Conservation (phyloP, 1,140 invertebrate species). For the Caerostris darwini region DNA sequence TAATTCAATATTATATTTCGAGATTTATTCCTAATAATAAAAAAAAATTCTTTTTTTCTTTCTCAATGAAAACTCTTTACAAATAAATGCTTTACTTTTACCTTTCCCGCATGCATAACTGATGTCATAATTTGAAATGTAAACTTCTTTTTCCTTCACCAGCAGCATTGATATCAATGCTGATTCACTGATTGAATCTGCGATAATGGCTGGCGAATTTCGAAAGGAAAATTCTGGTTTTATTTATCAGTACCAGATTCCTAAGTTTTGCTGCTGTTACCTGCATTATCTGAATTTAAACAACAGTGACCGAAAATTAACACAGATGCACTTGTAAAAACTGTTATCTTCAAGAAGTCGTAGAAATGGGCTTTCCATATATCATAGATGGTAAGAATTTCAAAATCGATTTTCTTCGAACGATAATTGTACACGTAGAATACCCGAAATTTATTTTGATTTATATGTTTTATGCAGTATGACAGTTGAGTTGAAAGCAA, state of each 20-base stretch:
- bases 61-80: too few relatives aligned
- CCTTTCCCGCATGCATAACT: too few relatives aligned
- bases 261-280: not conserved
- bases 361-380: constrained; percentile 20
- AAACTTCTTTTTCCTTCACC: not conserved
- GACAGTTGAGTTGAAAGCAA: too few relatives aligned
- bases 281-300: not conserved
- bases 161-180: not conserved
- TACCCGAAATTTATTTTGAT: not conserved
- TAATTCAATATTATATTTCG: too few relatives aligned
- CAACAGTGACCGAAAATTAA: not conserved
- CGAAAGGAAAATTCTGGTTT: not conserved
- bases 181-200: not conserved
- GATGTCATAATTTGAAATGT: not conserved
- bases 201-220: not conserved
- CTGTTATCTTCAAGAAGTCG: not conserved
- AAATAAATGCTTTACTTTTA: too few relatives aligned
- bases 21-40: too few relatives aligned
- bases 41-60: too few relatives aligned
- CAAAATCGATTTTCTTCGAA: not conserved
- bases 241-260: not conserved
- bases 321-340: too few relatives aligned
- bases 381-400: constrained; percentile 32
- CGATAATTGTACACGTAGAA: not conserved
- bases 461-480: not conserved